Conservation (phyloP, 2,113 vertebrate genomes). For the Gopherus evgoodei region DNA sequence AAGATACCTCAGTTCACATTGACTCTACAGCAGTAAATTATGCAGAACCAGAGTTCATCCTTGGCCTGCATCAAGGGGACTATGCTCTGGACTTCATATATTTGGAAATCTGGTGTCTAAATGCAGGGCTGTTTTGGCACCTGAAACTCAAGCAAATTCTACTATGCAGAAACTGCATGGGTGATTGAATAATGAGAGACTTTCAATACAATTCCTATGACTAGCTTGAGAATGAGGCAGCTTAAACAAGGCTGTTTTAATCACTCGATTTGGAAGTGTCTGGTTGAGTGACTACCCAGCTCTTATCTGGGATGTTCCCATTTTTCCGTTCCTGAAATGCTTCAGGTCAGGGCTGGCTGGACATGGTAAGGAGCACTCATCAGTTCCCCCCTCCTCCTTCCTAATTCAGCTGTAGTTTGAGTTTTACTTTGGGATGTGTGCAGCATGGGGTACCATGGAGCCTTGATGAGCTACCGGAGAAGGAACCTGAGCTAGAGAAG, state of each 20-base stretch:
- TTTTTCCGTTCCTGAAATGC: not conserved
- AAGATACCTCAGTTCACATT: slow-evolving; percentile 29
- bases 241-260: not conserved
- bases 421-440: not conserved
- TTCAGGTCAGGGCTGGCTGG: not conserved
- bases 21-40: slow-evolving; percentile 54
- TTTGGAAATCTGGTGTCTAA: not conserved
- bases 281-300: not conserved
- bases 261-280: not conserved
- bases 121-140: slow-evolving; percentile 45
- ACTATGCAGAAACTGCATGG: not conserved
- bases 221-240: not conserved
- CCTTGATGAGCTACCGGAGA: not conserved
- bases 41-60: slow-evolving; percentile 7
- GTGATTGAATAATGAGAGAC: not conserved
- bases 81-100: not conserved
- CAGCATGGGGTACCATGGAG: not conserved
- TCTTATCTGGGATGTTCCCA: not conserved
- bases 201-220: not conserved
- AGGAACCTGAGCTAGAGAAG: not conserved
- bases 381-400: no score
- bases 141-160: slow-evolving; percentile 25
- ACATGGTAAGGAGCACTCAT: not conserved
- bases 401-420: not conserved
- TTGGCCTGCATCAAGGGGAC: not conserved